These are phyloP conservation scores for Trachymyrmex septentrionalis DNA, from an alignment of 1,140 invertebrate genomes.

Conservation along the genomic window DNA sequence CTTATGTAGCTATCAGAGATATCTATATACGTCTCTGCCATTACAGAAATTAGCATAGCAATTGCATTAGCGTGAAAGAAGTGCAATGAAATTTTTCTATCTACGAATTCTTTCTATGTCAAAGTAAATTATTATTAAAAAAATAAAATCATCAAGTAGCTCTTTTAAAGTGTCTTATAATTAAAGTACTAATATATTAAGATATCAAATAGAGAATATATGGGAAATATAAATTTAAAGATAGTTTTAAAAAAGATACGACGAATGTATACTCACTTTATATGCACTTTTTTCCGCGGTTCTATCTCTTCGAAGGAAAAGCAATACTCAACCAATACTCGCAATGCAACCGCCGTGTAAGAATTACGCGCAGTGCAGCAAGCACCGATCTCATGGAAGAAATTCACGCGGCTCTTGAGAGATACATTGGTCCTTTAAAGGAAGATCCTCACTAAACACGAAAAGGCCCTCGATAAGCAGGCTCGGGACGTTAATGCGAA, in stretches of 20 bases:
- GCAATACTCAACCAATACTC: constrained; percentile 34
- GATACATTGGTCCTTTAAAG: constrained; percentile 34
- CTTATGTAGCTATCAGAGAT: constrained; percentile 27
- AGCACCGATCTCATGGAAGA: background rate
- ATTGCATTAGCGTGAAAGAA: background rate
- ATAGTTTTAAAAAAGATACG: constrained; percentile 12
- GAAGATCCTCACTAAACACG: constrained; percentile 59
- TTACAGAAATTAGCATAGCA: constrained; percentile 14
- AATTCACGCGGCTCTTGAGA: constrained; percentile 38
- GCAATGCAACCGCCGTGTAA: constrained; percentile 22
- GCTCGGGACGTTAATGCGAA: constrained; percentile 80
- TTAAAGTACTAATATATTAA: constrained; percentile 18
- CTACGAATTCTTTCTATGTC: background rate
- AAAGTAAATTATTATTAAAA: background rate
- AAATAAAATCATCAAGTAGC: background rate
- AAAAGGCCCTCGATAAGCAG: constrained; percentile 73
- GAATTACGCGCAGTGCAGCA: constrained; percentile 54
- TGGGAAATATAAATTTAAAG: background rate
- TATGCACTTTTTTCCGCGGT: background rate
- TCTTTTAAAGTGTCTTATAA: background rate
- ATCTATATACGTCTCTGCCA: background rate
- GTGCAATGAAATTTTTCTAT: background rate
- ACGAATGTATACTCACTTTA: constrained; percentile 15
- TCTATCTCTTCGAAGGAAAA: constrained; percentile 24
- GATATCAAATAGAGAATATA: background rate